Evolutionary conservation across 1,140 invertebrate species (phyloP), one percentile per base, ranked within the genome.

Genomic region (Drosophila teissieri): DNA sequence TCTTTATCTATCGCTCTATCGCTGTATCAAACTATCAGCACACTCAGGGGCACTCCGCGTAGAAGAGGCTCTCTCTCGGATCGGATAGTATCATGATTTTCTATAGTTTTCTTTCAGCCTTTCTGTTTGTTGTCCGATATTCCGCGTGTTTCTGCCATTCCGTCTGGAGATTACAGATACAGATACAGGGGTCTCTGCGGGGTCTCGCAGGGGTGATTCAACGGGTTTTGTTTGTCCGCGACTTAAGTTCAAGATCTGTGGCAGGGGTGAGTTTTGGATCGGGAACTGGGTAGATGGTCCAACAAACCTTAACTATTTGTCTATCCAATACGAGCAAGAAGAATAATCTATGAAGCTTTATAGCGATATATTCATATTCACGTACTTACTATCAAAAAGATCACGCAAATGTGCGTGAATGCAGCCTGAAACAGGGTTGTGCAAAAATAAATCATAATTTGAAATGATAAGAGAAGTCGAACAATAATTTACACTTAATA

Each of bases 101-200:
- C 37, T 52, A 27, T 34, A 55, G 64, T 39, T 49, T 70, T 70
- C 44, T 40, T 53, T 57, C 44, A 22, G 48, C 51, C n/a, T 65
- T 56, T 64, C 39, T 75, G 60, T 75, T 75, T 75, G 73, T 27
- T 49, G 72, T 53, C 70, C 53, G 37, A 40, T 64, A 64, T 65
- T 73, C 37, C 37, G 27, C 27, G n/a, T 12, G 31, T 31, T 75
- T 75, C 53, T 75, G 72, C 46, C 44, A 56, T 63, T 52, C 45
- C 22, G 52, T 63, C 45, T 49, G 24, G 22, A 73, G 48, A 53
- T 36, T 73, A 62, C 8, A 31, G 63, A 73, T 61, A 34, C 61
- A 22, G 2, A n/a, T 19, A 19, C 19, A 72, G 24, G 65, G 67
- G 36, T 45, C 34, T 34, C 3, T 51, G 11, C 15, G 27, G 31